Conservation (phyloP, 35 echinoderm and acorn worm genomes). For the Chiridota heheva region DNA sequence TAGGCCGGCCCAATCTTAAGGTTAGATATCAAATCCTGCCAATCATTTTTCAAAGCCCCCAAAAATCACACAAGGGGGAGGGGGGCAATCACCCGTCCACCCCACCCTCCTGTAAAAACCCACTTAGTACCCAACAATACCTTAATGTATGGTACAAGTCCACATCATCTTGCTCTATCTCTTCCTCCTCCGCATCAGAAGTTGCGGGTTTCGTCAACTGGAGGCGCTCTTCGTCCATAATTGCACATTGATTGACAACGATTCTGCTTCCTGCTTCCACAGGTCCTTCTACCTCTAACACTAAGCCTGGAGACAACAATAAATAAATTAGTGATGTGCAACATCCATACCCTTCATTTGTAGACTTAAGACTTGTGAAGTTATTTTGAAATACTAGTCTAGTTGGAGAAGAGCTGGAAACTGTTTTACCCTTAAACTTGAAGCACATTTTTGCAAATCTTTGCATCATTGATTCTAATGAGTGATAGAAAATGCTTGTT, state of each 20-base stretch:
- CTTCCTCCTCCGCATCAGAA: constrained; percentile 55
- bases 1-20: too few species aligned
- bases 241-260: constrained; percentile 69
- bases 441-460: too few species aligned
- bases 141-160: constrained; percentile 64
- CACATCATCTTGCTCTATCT: constrained; percentile 32
- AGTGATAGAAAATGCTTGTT: too few species aligned
- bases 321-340: too few species aligned
- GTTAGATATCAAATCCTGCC: too few species aligned
- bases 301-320: constrained; percentile 34
- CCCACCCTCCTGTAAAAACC: not conserved
- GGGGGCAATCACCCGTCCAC: not conserved
- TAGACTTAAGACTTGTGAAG: too few species aligned
- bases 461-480: too few species aligned
- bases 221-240: constrained; percentile 73
- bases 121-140: constrained; percentile 29
- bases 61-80: not conserved
- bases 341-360: too few species aligned
- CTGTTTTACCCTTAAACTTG: too few species aligned
- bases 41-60: too few species aligned
- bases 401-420: too few species aligned
- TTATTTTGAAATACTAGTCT: too few species aligned
- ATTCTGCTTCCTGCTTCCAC: constrained; percentile 64
- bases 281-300: constrained; percentile 71
- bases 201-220: constrained; percentile 53